Evolutionary conservation across 2,888 invertebrate genomes (phyloP).

Genomic region (Steinernema hermaphroditum): DNA sequence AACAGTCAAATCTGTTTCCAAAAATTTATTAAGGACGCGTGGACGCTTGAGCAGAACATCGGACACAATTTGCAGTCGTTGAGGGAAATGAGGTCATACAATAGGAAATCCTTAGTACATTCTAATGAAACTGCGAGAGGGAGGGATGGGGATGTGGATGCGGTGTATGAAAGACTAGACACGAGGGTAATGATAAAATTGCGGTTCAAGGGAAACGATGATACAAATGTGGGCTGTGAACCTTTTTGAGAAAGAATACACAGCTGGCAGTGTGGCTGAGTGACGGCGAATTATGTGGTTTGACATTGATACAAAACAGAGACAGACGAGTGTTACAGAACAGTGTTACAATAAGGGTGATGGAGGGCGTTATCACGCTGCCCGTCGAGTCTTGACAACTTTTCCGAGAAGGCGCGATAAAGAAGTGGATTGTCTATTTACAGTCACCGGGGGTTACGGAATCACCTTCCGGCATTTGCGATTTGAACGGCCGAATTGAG

Average conservation of each 20-base stretch:
- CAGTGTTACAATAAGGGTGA: background rate
- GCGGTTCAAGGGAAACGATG: background rate
- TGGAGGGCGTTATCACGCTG: background rate
- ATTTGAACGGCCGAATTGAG: slow-evolving; percentile 17
- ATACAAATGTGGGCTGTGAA: background rate
- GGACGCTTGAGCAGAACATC: slow-evolving; percentile 22
- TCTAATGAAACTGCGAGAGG: background rate
- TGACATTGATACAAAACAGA: background rate
- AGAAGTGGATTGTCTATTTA: slow-evolving; percentile 11
- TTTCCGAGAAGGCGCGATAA: background rate
- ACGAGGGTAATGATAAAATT: background rate
- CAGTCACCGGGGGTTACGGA: slow-evolving; percentile 30
- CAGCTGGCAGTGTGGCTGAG: slow-evolving; percentile 30
- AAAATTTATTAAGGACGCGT: slow-evolving; percentile 28
- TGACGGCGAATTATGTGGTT: background rate
- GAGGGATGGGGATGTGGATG: background rate
- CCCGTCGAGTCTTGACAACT: background rate
- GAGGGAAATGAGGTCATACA: background rate
- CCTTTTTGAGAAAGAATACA: background rate
- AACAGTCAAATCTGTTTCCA: background rate
- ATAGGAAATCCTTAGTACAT: background rate
- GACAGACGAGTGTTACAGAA: too few relatives aligned
- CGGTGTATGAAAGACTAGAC: slow-evolving; percentile 28
- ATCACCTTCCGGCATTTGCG: slow-evolving; percentile 28
- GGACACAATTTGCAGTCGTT: slow-evolving; percentile 9